Conservation (phyloP, 2,888 invertebrate species). For the Oligia strigilis region DNA sequence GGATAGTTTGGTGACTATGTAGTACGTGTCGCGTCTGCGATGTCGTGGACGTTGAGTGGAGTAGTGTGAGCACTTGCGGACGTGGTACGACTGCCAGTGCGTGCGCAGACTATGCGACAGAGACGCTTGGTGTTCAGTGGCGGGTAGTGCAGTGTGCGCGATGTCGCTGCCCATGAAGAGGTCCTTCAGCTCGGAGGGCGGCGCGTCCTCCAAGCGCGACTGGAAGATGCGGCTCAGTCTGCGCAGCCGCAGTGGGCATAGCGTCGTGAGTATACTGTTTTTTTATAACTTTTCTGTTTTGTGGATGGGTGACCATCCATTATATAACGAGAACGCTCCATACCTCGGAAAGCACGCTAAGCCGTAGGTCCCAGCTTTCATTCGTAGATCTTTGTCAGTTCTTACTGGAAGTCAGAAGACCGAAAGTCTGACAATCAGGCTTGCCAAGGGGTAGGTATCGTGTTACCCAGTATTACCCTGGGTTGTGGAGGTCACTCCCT, state of each 20-base stretch:
- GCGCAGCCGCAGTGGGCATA: constrained; percentile 92
- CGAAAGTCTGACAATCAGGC: no score
- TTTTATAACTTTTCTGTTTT: neutral
- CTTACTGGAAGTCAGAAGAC: neutral
- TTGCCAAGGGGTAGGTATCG: no score
- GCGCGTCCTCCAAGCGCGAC: constrained; percentile 90
- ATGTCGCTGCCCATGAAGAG: constrained; percentile 91
- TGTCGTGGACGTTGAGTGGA: constrained; percentile 38
- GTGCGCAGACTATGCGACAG: constrained; percentile 70
- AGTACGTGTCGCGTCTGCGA: constrained; percentile 30
- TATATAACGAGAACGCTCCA: neutral
- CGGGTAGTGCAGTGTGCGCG: constrained; percentile 58
- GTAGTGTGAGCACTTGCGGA: constrained; percentile 36
- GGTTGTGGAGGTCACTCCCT: neutral
- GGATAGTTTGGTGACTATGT: constrained; percentile 39
- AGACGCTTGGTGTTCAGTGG: constrained; percentile 73
- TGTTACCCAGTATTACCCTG: neutral
- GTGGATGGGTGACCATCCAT: neutral
- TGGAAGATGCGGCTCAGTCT: constrained; percentile 94
- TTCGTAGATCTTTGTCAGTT: neutral
- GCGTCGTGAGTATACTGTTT: constrained; percentile 85
- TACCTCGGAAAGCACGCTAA: neutral
- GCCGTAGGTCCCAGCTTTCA: neutral
- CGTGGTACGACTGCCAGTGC: constrained; percentile 24
- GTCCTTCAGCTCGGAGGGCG: constrained; percentile 92